These are phyloP conservation scores for Lithobates sylvaticus DNA, from an alignment of 2,797 vertebrate species.

Conservation along the genomic window DNA sequence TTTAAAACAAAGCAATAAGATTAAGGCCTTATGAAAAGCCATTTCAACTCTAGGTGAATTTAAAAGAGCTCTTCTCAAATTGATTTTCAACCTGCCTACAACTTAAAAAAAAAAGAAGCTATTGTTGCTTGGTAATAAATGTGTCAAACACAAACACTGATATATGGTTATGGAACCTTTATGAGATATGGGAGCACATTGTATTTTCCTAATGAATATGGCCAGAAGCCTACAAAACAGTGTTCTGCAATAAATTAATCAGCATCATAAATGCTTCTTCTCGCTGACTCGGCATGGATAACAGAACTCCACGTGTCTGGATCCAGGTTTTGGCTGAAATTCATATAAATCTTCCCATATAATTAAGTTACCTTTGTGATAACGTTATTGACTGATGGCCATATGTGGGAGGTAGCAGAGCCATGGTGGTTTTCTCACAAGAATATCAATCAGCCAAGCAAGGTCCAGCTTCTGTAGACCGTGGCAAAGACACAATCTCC, in stretches of 20 bases:
- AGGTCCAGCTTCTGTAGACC: constrained; percentile 54
- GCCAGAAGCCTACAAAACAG: constrained; percentile 53
- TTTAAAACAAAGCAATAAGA: constrained; percentile 25
- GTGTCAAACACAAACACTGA: constrained; percentile 44
- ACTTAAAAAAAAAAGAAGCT: constrained; percentile 36
- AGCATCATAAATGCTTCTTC: constrained; percentile 57
- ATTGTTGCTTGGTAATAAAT: constrained; percentile 56
- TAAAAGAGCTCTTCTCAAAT: constrained; percentile 35
- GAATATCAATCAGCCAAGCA: constrained; percentile 55
- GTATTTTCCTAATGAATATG: constrained; percentile 59
- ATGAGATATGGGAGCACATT: constrained; percentile 50
- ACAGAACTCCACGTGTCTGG: constrained; percentile 38
- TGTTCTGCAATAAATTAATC: constrained; percentile 58
- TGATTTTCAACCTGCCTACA: constrained; percentile 47
- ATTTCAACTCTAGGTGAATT: constrained; percentile 8
- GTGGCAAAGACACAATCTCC: constrained; percentile 59
- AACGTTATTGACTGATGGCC: constrained; percentile 52
- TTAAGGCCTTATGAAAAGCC: constrained; percentile 18
- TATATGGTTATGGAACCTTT: constrained; percentile 52
- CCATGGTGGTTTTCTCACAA: constrained; percentile 50
- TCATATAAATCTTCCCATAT: constrained; percentile 53
- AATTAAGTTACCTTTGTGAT: constrained; percentile 57
- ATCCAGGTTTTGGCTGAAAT: constrained; percentile 44
- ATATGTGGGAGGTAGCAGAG: constrained; percentile 47
- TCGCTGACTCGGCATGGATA: constrained; percentile 56